Base-by-base conservation (phyloP, 2,888 invertebrate genomes). In the Lithophane leautieri region DNA sequence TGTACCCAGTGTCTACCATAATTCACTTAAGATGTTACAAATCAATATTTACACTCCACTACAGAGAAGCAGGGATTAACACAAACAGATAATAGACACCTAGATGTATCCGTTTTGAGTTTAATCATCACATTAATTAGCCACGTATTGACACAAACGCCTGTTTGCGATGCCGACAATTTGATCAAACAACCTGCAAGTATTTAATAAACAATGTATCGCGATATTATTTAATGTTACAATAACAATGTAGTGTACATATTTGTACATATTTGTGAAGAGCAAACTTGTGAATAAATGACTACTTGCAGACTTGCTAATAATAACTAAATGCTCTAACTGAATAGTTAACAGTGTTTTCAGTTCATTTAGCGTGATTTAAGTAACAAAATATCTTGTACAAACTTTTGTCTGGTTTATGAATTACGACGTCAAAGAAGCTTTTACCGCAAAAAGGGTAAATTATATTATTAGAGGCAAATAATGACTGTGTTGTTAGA, bases 101-200 rank as follows among this genome's bases (percentile, higher is more conserved):
- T 93, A 94, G 90, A 89, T 93, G 91, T 94, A 93, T 92, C 93
- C 92, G 92, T 93, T 95, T 94, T 93, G 91, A 93, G 94, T 94
- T 91, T 93, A 93, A 94, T 94, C 93, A 94, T 94, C 91, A 93
- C 92, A 94, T 95, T 95, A 95, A 96, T 96, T 95, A 96, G 94
- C 93, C 89, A 89, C 88, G 89, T 95, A 92, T 96, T 95, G 94
- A 94, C 94, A 91, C 90, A 92, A 92, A 90, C 90, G 91, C 85
- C 89, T 94, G 93, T 94, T 95, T 95, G 93, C 90, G 86, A 90
- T 93, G 92, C 92, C 92, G 93, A 93, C 94, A 94, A 94, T 94
- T 93, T 91, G 94, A 93, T 94, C 92, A 94, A 94, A 95, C 92
- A 94, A 91, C 87, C 92, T 92, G 90, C 92, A 93, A 93, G 88